Evolutionary conservation across 2,797 vertebrate genomes (phyloP), one percentile per base, ranked within the genome.

Genomic region (Phataginus tetradactyla): DNA sequence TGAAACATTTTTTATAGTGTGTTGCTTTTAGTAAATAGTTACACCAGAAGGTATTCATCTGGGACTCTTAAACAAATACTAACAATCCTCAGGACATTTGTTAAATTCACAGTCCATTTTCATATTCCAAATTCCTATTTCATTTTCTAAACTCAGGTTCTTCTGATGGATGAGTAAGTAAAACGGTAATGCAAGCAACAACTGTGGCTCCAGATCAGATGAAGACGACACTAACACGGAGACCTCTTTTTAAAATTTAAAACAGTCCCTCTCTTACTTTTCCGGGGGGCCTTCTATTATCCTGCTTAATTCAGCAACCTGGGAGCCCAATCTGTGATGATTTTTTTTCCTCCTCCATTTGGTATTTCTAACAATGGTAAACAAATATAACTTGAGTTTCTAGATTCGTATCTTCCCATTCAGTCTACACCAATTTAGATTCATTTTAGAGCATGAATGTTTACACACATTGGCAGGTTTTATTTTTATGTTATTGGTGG

Each of bases 91-190:
- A 83, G 10, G 37, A 81, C 55, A 53, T 78, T 83, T 42, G 14
- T 86, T 96, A 89, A 95, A 92, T 94, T 92, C 23, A 94, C 7
- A 83, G 21, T 79, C 37, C 13, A 72, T 66, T 95, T 91, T 92
- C 63, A 90, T 53, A 89, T 91, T 91, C 72, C 45, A 93, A 95
- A 61, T 87, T 94, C 29, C 49, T 63, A 81, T 84, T 88, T 90
- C 25, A 63, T 81, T 90, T 92, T 85, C n/a, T 59, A 91, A 93
- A 79, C 64, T 77, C 39, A 88, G 68, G 25, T 87, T 81, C 39
- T 95, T 72, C 53, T 88, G 15, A 42, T 51, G 51, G 57, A 34
- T 86, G 42, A 86, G 66, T 66, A 74, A 11, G 59, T 69, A 74
- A 80, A 86, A 72, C 9, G 63, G 7, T 15, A 32, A 93, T 53